Percentiles rank a stretch among this genome's conserved stretches.
Conservation (phyloP, 2,113 vertebrate species). For the Rhea americana region DNA sequence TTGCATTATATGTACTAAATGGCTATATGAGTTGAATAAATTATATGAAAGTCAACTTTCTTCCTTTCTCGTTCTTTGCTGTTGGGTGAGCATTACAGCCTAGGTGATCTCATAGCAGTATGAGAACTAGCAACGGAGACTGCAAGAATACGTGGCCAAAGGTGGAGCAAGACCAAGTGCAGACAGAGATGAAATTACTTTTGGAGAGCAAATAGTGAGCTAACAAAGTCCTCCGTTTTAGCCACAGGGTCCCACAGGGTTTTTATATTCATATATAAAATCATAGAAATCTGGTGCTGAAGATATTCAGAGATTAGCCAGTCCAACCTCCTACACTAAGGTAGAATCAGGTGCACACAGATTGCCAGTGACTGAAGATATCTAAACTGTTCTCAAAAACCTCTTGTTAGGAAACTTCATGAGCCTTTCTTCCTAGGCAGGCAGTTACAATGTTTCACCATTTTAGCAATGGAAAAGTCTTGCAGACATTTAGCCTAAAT, state of each 20-base stretch:
- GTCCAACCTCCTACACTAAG: neutral
- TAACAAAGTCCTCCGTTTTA: conserved; percentile 5
- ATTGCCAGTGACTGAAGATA: neutral
- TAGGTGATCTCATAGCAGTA: conserved; percentile 42
- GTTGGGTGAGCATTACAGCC: conserved; percentile 18
- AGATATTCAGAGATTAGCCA: neutral
- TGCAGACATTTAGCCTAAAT: neutral
- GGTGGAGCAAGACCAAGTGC: conserved; percentile 18
- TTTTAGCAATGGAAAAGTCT: neutral
- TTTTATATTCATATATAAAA: neutral
- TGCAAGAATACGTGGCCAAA: conserved; percentile 35
- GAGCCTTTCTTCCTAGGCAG: neutral
- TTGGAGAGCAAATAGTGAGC: neutral
- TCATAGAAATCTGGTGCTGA: neutral
- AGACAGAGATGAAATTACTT: conserved; percentile 45
- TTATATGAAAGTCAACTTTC: neutral
- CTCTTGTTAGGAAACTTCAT: neutral
- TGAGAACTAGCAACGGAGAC: conserved; percentile 41
- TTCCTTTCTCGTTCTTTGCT: conserved; percentile 14
- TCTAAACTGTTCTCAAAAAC: neutral
- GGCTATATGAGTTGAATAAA: neutral
- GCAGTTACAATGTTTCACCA: neutral
- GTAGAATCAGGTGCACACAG: neutral
- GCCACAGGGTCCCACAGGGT: neutral
- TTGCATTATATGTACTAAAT: neutral